phyloP scores from a whole-genome alignment of 2,888 invertebrate species.

The Apeira syringaria region DNA sequence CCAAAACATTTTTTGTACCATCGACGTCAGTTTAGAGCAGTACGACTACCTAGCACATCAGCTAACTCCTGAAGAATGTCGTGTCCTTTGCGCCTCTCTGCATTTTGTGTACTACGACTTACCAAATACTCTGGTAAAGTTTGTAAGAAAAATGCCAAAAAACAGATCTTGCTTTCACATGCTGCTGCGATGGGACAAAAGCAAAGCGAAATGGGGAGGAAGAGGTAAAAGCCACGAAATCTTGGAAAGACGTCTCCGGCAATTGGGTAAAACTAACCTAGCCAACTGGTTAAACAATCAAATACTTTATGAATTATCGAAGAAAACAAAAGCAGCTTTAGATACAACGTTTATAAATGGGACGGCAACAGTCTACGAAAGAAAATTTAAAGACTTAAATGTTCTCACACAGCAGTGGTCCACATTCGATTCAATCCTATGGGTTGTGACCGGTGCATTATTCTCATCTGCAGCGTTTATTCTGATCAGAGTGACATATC shows the following conservation, averaged over 20 bases:
- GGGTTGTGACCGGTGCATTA: constrained; percentile 36
- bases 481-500: constrained; percentile 14
- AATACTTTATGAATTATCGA: constrained; percentile 79
- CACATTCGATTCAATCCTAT: constrained; percentile 46
- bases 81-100: constrained; percentile 80
- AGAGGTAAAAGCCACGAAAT: constrained; percentile 81
- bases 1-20: constrained; percentile 41
- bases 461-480: constrained; percentile 31
- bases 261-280: constrained; percentile 80
- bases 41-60: constrained; percentile 80
- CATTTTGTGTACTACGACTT: constrained; percentile 66
- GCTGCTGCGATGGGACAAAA: constrained; percentile 83
- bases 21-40: constrained; percentile 52
- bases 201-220: constrained; percentile 66
- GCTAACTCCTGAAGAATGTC: constrained; percentile 82
- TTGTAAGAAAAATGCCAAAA: constrained; percentile 69
- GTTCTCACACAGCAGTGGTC: constrained; percentile 44
- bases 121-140: constrained; percentile 34
- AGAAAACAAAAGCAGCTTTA: constrained; percentile 64
- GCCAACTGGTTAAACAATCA: constrained; percentile 85
- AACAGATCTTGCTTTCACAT: constrained; percentile 81
- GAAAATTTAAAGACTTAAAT: constrained; percentile 28
- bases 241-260: constrained; percentile 80
- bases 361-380: constrained; percentile 21
- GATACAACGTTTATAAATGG: constrained; percentile 31